Evolutionary conservation across 2,888 invertebrate genomes (phyloP).

Genomic region (Unio delphinus): DNA sequence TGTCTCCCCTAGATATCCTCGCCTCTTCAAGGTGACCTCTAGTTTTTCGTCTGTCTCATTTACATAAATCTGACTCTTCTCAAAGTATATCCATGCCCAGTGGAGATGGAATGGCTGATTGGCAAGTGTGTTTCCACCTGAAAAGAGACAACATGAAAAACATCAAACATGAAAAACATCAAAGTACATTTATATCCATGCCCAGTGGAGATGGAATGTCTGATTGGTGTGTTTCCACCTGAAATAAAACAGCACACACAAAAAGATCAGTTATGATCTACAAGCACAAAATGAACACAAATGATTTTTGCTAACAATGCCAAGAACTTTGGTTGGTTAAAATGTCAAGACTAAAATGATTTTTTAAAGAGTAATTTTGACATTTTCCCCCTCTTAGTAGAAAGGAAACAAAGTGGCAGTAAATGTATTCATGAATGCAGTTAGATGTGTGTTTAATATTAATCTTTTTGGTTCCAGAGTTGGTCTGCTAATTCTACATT

Average conservation of each 20-base stretch:
- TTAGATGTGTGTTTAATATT: too few species aligned
- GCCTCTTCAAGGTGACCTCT: slow-evolving; percentile 59
- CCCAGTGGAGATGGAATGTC: slow-evolving; percentile 69
- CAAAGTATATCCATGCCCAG: slow-evolving; percentile 71
- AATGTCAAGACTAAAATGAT: too few species aligned
- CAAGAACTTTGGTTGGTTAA: too few species aligned
- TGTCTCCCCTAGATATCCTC: slow-evolving; percentile 70
- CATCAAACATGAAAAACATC: not conserved
- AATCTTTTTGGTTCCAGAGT: too few species aligned
- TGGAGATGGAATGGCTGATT: slow-evolving; percentile 68
- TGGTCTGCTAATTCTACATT: too few species aligned
- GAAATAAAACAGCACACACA: slow-evolving; percentile 27
- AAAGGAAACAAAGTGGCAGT: too few species aligned
- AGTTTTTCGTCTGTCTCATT: slow-evolving; percentile 64
- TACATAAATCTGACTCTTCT: slow-evolving; percentile 49
- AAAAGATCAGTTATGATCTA: not conserved
- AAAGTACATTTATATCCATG: slow-evolving; percentile 59
- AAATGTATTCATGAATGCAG: too few species aligned
- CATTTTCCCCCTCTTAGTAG: too few species aligned
- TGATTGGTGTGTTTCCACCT: slow-evolving; percentile 68
- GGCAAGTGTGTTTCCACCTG: slow-evolving; percentile 66
- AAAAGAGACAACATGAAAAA: slow-evolving; percentile 22
- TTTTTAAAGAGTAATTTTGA: too few species aligned
- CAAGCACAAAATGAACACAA: too few species aligned
- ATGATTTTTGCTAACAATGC: too few species aligned